These are phyloP conservation scores for Heliconius himera DNA, from an alignment of 1,140 invertebrate species.

Conservation along the genomic window DNA sequence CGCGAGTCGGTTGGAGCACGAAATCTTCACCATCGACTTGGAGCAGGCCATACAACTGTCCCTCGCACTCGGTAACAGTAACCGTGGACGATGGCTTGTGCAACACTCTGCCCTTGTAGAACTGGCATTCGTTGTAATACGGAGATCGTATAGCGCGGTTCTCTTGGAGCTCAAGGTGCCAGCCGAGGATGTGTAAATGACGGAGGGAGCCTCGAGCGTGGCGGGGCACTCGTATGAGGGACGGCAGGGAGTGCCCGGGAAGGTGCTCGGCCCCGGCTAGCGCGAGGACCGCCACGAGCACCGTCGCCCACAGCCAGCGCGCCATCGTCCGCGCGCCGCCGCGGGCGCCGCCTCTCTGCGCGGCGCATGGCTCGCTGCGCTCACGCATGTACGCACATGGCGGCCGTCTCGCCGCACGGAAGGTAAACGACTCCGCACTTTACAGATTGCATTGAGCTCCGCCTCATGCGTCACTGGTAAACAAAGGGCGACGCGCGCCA, in stretches of 20 bases:
- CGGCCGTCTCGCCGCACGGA: conserved; percentile 74
- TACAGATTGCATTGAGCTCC: conserved; percentile 69
- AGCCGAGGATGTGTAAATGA: conserved; percentile 66
- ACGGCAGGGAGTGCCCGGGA: conserved; percentile 22
- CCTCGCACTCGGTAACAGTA: conserved; percentile 71
- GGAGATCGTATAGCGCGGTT: conserved; percentile 71
- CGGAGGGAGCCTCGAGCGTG: conserved; percentile 51
- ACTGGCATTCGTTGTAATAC: conserved; percentile 71
- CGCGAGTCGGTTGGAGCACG: conserved; percentile 63
- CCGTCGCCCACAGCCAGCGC: conserved; percentile 70
- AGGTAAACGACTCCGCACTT: conserved; percentile 78
- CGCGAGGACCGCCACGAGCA: conserved; percentile 50
- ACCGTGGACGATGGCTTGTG: conserved; percentile 59
- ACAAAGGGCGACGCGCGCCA: conserved; percentile 73
- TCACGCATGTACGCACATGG: conserved; percentile 77
- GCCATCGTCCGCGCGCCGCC: conserved; percentile 74
- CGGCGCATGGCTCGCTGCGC: conserved; percentile 61
- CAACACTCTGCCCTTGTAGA: conserved; percentile 68
- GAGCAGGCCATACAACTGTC: conserved; percentile 68
- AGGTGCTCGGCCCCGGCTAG: conserved; percentile 53
- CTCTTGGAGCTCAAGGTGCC: conserved; percentile 69
- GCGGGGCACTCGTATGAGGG: conserved; percentile 42
- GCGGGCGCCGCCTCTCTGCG: conserved; percentile 66
- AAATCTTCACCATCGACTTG: conserved; percentile 69
- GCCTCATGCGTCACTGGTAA: conserved; percentile 76